Percentiles rank a stretch among this genome's conserved stretches.
Conservation (phyloP, 2,797 vertebrate species). For the Hydrocynus forskahlii region DNA sequence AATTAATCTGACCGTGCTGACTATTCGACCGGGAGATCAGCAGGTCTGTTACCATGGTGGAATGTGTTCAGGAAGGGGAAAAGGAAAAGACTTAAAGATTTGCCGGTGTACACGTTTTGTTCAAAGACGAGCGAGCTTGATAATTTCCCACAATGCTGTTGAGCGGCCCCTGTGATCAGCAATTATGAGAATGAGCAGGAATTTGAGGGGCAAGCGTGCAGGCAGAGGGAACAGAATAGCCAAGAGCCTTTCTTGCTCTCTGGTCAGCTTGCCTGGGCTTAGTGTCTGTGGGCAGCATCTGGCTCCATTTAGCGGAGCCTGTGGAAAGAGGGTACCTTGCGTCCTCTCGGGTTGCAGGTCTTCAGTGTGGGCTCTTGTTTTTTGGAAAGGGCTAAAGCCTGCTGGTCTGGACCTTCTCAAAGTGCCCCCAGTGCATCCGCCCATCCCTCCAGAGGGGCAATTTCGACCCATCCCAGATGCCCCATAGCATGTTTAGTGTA, state of each 20-base stretch:
- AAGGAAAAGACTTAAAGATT: slow-evolving; percentile 82
- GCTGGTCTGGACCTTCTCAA: slow-evolving; percentile 90
- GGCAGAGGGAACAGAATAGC: slow-evolving; percentile 66
- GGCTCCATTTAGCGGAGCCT: slow-evolving; percentile 86
- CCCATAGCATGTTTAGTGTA: slow-evolving; percentile 88
- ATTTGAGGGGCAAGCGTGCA: slow-evolving; percentile 83
- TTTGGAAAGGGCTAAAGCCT: slow-evolving; percentile 74
- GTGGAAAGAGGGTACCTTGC: slow-evolving; percentile 66
- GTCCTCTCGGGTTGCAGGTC: slow-evolving; percentile 90
- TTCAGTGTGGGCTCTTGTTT: slow-evolving; percentile 87
- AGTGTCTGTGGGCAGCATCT: slow-evolving; percentile 88
- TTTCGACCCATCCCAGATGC: slow-evolving; percentile 88
- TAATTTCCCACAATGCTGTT: slow-evolving; percentile 87
- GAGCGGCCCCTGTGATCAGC: slow-evolving; percentile 84
- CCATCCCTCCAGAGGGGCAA: slow-evolving; percentile 80
- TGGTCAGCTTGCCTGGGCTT: slow-evolving; percentile 74
- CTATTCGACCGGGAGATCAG: slow-evolving; percentile 18
- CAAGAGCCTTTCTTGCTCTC: slow-evolving; percentile 64
- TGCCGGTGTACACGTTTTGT: slow-evolving; percentile 74
- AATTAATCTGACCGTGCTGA: background rate
- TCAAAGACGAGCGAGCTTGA: slow-evolving; percentile 82
- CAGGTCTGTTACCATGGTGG: slow-evolving; percentile 70
- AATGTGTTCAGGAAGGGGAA: slow-evolving; percentile 78
- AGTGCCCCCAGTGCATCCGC: slow-evolving; percentile 79
- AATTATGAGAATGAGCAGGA: slow-evolving; percentile 88